A percentile compares a stretch with the other conserved stretches of the same genome.
These are phyloP conservation scores for Cryptosula pallasiana DNA, from an alignment of 2,888 invertebrate genomes.

Conservation along the genomic window DNA sequence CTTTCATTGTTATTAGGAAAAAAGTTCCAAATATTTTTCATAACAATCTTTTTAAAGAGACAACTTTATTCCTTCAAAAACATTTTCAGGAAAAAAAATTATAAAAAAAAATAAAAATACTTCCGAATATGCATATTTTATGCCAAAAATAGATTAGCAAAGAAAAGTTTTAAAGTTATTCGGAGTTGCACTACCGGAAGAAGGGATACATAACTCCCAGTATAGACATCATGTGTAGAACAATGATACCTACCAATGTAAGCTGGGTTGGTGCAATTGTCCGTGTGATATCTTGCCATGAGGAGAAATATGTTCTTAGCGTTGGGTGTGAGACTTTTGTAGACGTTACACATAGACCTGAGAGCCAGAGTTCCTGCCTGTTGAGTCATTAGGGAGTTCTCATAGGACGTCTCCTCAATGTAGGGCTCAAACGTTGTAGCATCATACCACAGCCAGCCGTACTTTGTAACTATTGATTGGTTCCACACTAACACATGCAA, in stretches of 20 bases:
- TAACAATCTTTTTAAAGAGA: too few relatives aligned
- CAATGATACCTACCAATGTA: constrained; percentile 76
- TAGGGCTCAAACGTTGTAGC: constrained; percentile 79
- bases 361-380: constrained; percentile 63
- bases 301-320: constrained; percentile 67
- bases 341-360: constrained; percentile 81
- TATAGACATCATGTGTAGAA: too few relatives aligned
- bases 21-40: too few relatives aligned
- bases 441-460: constrained; percentile 87
- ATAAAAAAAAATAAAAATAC: too few relatives aligned
- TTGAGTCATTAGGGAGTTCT: constrained; percentile 76
- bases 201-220: too few relatives aligned
- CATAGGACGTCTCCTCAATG: constrained; percentile 62
- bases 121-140: too few relatives aligned
- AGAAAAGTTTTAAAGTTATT: too few relatives aligned
- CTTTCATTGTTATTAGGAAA: too few relatives aligned
- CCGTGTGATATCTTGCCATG: constrained; percentile 74
- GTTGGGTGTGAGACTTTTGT: constrained; percentile 81
- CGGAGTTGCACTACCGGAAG: too few relatives aligned
- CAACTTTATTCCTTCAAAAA: too few relatives aligned
- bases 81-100: too few relatives aligned
- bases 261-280: constrained; percentile 65
- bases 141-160: too few relatives aligned
- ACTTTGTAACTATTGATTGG: constrained; percentile 73
- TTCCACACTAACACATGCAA: constrained; percentile 74